Base-by-base conservation (phyloP, 2,888 invertebrate species). In the Chalcosyrphus nemorum region DNA sequence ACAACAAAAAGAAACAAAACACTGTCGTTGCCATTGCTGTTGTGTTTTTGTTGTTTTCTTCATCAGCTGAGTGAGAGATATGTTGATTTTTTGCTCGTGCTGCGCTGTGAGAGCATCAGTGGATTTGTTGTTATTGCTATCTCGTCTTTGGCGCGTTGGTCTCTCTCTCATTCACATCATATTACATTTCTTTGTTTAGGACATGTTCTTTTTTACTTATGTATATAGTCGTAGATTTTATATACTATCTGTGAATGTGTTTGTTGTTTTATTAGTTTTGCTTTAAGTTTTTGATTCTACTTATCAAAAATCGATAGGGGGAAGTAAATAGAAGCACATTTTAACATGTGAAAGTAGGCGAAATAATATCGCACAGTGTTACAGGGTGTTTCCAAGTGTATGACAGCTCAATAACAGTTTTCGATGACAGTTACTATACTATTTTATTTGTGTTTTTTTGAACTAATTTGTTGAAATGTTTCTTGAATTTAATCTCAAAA, bases 81-180 rank as follows among this genome's bases (percentile, higher is more conserved):
- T 65, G 45, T 47, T 74, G 61, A 38, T 27, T 74, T 35, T 43
- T 38, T 56, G 13, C n/a, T 59, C 21, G 35, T 29, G 35, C 57
- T 24, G 43, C 29, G 17, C 15, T 57, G 6, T 38, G 21, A 1
- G 29, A n/a, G 63, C 45, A 32, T 32, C 41, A 29, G 9, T 72
- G 45, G 80, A 66, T 59, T 80, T 80, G 65, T 80, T 80, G 41
- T 74, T 72, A 66, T 74, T 80, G 52, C 80, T 38, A 15, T 80
- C 66, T 80, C 74, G 15, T 47, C 32, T 66, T 13, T 63, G 24
- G 3, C 24, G n/a, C n/a, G n/a, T n/a, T n/a, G n/a, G n/a, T 24
- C 24, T 24, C 1, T 41, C 38, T 54, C 52, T 59, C 43, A 43
- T 72, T 45, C 61, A 11, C 17, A 45, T 45, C 54, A 63, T 72